Evolutionary conservation across 2,797 vertebrate species (phyloP), one percentile per base, ranked within the genome.

Genomic region (Chromobotia macracanthus): DNA sequence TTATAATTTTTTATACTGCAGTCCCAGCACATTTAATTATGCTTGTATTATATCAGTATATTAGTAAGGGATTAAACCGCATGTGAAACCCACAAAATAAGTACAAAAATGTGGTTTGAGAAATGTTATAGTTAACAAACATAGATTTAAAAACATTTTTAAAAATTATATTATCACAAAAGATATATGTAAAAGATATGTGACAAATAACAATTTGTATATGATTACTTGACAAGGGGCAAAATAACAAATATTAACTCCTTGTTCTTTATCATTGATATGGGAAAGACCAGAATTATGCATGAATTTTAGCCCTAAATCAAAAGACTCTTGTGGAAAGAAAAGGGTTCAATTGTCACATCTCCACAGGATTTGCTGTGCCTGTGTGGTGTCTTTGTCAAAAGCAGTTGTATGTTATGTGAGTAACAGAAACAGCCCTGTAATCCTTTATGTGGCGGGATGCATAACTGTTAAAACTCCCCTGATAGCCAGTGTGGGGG

Each of bases 401-500:
- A 83, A 75, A 80, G 51, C 80, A 72, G 83, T 66, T 70, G 79
- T 81, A 78, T 81, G 80, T 85, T 86, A 84, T 87, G 84, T 86
- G 76, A 70, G 84, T 84, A 78, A 76, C 87, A 82, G 85, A 87
- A 79, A 74, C 72, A 83, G 79, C 84, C 86, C 71, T 74, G 82
- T 84, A 78, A 84, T 86, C 77, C 85, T 85, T 86, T 88, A 35
- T 68, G 38, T 75, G 28, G 55, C 60, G n/a, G 79, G 73, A 41
- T 84, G 84, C 85, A 89, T 90, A 92, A 92, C 91, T 91, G 89
- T 91, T 89, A 89, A 90, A 89, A 89, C 84, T 86, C 88, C 85
- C 86, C n/a, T 91, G 87, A 92, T 90, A 89, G 89, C 90, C 89
- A 85, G 88, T 87, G 86, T 87, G 90, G 88, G 86, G 67, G 84